Evolutionary conservation across 2,113 vertebrate species (phyloP), one percentile per base, ranked within the genome.

Genomic region (Nesogale talazaci): DNA sequence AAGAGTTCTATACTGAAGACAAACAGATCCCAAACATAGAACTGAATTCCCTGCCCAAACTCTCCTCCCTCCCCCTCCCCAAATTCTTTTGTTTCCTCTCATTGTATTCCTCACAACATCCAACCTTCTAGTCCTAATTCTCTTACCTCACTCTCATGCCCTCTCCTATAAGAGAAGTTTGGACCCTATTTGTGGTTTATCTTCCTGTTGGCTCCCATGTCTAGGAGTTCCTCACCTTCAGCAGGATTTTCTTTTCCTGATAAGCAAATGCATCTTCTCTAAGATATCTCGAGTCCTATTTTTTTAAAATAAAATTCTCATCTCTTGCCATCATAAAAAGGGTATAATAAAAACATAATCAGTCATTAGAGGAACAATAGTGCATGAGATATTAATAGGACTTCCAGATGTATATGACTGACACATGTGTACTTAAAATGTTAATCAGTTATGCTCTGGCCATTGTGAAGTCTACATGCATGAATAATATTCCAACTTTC

Each of bases 221-320:
- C 15, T 9, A 20, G 42, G 1, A 84, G 29, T 86, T 82, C 31
- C 56, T 85, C 38, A 82, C 14, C 4, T 29, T 72, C 7, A 67
- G 38, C 17, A 65, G 67, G 12, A n/a, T 36, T 93, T 84, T 57
- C 9, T 81, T 80, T 92, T 75, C 84, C 15, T 17, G 70, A 3
- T 65, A 38, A n/a, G 52, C n/a, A 87, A 87, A 61, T 61, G 56
- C 42, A 56, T 92, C 25, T 86, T 82, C 16, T 79, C 67, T 59
- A 88, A 79, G 10, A 61, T 2, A 46, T 42, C 59, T 46, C 34
- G 63, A 72, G 46, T 90, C 5, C 6, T 72, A 67, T 2, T 61
- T 59, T 29, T 70, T 93, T 89, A 75, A 79, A 74, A 83, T 38
- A 84, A 95, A 83, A 89, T 25, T 57, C 19, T 85, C n/a, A 70